Evolutionary conservation across 2,113 vertebrate genomes (phyloP).

Genomic region (Seriola quinqueradiata): DNA sequence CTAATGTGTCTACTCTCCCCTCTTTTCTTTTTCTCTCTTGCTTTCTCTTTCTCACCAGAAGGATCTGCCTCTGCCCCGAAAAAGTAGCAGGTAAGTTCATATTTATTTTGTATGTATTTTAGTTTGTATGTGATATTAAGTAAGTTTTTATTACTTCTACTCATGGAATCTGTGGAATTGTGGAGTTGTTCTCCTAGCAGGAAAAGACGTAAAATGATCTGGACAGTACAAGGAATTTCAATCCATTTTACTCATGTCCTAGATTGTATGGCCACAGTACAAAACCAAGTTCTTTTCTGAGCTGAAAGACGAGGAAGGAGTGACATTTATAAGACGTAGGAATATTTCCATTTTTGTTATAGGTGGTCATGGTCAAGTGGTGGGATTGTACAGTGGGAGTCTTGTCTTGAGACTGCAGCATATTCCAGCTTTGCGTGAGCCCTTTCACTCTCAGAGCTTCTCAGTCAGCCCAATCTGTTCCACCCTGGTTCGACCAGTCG

Average conservation of each 20-base stretch:
- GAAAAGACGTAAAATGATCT: not conserved
- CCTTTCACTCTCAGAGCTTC: slow-evolving; percentile 40
- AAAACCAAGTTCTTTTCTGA: not conserved
- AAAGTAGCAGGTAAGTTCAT: slow-evolving; percentile 79
- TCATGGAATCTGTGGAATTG: not conserved
- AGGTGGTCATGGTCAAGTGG: slow-evolving; percentile 20
- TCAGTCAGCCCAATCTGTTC: slow-evolving; percentile 70
- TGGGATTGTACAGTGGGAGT: slow-evolving; percentile 17
- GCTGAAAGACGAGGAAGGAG: slow-evolving; percentile 9
- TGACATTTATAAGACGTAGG: not conserved
- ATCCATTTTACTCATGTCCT: not conserved
- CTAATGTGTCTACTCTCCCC: slow-evolving; percentile 16
- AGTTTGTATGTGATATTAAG: not conserved
- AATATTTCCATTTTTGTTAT: slow-evolving; percentile 19
- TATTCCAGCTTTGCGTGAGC: slow-evolving; percentile 52
- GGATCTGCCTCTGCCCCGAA: slow-evolving; percentile 81
- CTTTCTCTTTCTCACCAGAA: slow-evolving; percentile 71
- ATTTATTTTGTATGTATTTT: not conserved
- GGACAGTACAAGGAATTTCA: not conserved
- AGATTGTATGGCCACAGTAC: not conserved
- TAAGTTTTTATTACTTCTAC: not conserved
- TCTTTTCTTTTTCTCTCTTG: slow-evolving; percentile 7
- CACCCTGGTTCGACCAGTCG: slow-evolving; percentile 51
- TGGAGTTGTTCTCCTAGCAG: not conserved
- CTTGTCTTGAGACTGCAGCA: slow-evolving; percentile 22